Evolutionary conservation across 2,797 vertebrate genomes (phyloP), one percentile per base, ranked within the genome.

Genomic region (Thunnus albacares): DNA sequence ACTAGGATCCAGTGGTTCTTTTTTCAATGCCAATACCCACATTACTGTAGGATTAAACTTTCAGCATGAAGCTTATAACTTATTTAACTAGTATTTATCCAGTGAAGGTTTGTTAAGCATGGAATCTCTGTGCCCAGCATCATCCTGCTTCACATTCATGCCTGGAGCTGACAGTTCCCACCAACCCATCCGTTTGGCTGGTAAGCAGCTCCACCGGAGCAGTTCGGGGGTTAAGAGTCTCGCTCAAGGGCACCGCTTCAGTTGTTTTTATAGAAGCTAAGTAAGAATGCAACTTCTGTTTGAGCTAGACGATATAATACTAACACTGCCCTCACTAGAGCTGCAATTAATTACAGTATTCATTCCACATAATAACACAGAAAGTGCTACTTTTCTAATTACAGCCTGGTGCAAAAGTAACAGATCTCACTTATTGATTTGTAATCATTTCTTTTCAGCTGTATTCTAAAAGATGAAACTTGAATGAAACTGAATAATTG

Each of bases 1-100:
- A 47, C 62, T 2, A 12, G 53, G 24, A 76, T 55, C 58, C 49
- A 41, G 5, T 22, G 56, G 60, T 72, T 43, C 5, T 38, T 55
- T 74, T 72, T 75, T 61, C 75, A 59, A 62, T 49, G 73, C 70
- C 75, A 79, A 47, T 57, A 73, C 53, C 53, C 43, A 83, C 53
- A 81, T 49, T 62, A 71, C 59, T 41, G 15, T 15, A 4, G 28
- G 35, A 74, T 84, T 71, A 78, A 81, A 77, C 30, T 78, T 76
- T 77, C 63, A 84, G 33, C 28, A n/a, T 49, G 17, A 41, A 30
- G 64, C 58, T 53, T 18, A 79, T 87, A 41, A 81, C 61, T 81
- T 82, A 84, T 87, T 84, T 49, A 84, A 64, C 14, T 6, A 0
- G 7, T 82, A 73, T 86, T 82, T 80, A 85, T 71, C 51, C 41